Percentiles rank a stretch among this genome's conserved stretches.
phyloP scores from a whole-genome alignment of 2,888 invertebrate species.

The Ditula angustiorana region DNA sequence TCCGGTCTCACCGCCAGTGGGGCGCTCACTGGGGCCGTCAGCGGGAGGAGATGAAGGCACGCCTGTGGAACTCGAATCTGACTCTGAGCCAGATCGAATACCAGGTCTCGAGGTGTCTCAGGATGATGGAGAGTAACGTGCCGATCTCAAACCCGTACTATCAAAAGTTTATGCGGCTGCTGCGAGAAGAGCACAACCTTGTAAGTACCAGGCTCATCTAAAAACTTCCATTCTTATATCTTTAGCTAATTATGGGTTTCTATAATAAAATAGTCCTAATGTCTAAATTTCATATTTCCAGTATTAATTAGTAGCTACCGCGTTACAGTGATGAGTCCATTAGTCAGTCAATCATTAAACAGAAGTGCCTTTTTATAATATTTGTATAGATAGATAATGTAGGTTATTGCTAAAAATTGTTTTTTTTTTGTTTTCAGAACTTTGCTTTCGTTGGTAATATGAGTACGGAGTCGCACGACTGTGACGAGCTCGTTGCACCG shows the following conservation, averaged over 20 bases:
- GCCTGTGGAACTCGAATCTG: constrained; percentile 52
- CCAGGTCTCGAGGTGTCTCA: constrained; percentile 51
- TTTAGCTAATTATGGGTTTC: too few species aligned
- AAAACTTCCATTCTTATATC: too few species aligned
- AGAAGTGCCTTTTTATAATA: too few species aligned
- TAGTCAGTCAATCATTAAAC: too few species aligned
- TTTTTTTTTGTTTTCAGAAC: constrained; percentile 57
- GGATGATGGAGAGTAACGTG: constrained; percentile 57
- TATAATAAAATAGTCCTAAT: too few species aligned
- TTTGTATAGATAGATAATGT: too few species aligned
- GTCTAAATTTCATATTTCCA: too few species aligned
- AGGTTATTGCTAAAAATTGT: background rate
- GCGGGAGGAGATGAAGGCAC: constrained; percentile 39
- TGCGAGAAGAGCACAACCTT: constrained; percentile 28
- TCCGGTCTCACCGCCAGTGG: constrained; percentile 54
- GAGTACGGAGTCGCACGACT: constrained; percentile 54
- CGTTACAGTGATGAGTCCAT: too few species aligned
- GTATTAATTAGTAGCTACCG: too few species aligned
- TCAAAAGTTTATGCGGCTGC: constrained; percentile 12
- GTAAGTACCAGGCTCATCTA: constrained; percentile 32
- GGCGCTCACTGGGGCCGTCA: constrained; percentile 50
- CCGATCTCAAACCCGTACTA: constrained; percentile 14
- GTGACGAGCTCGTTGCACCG: constrained; percentile 65
- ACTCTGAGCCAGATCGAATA: constrained; percentile 56
- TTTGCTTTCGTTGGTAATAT: constrained; percentile 64